Evolutionary conservation across 2,888 invertebrate species (phyloP), one percentile per base, ranked within the genome.

Genomic region (Seladonia tumulorum): DNA sequence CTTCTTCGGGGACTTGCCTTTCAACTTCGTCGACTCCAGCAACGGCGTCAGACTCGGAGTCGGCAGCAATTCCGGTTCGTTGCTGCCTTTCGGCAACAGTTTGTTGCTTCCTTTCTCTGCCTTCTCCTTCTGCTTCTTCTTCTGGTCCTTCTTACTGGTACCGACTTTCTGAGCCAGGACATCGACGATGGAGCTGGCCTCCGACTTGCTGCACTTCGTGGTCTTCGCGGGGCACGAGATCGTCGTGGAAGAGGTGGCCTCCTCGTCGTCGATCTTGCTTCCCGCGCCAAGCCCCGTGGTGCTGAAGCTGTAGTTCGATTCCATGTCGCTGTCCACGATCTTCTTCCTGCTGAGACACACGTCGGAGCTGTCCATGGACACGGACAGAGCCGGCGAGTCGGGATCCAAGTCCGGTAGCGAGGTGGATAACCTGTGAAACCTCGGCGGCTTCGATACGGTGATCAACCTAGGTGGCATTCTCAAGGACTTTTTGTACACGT

Each of bases 391-490:
- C 5, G 97, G 97, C n/a, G 97, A 97, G 49, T 96, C 96, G 8
- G 97, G 97, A 92, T 98, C 98, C 86, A 98, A 95, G 93, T 98
- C 98, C 2, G 98, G 98, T 77, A 98, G 95, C 10, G 98, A 98
- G 2, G 97, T 97, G 0, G 98, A 97, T 22, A 97, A 96, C 88
- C 97, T 95, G 80, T 97, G 96, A 92, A 96, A 96, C 72, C 97
- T 96, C 45, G 97, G 97, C 1, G 97, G 97, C 89, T 97, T 96
- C 53, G 97, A 97, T 81, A 98, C 97, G 63, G 97, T 97, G 89
- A 98, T 98, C 76, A 98, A 95, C 90, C 97, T 96, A 57, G 97
- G 96, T 2, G 98, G 98, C 96, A 98, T 97, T 90, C 98, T 96
- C 29, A 98, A 95, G 0, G 98, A 97, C 90, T 97, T 96, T 94